Evolutionary conservation across 2,888 invertebrate genomes (phyloP).

Genomic region (Panorpa germanica): DNA sequence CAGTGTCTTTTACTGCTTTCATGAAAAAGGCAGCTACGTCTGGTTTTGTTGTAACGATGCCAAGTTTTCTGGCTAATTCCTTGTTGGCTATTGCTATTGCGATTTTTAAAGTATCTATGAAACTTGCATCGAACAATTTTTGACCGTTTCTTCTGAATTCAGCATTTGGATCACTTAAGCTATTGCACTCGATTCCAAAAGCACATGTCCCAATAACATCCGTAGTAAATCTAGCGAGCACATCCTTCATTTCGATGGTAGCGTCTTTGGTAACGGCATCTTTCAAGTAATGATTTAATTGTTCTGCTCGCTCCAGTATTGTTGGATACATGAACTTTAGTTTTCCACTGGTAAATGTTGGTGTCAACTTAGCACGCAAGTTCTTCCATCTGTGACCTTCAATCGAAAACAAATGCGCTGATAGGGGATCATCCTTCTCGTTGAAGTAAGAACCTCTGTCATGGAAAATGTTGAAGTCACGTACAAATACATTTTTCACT

Average conservation of each 20-base stretch:
- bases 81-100: no score
- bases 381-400: constrained; percentile 26
- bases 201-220: constrained; percentile 28
- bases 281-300: constrained; percentile 14
- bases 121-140: constrained; percentile 13
- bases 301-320: constrained; percentile 17
- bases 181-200: constrained; percentile 26
- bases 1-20: constrained; percentile 12
- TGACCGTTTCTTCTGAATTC: constrained; percentile 19
- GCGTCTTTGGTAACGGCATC: constrained; percentile 6
- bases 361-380: constrained; percentile 24
- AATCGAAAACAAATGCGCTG: constrained; percentile 18
- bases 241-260: constrained; percentile 22
- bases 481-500: constrained; percentile 18
- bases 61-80: constrained; percentile 3
- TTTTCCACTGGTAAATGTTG: constrained; percentile 28
- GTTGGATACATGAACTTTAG: constrained; percentile 26
- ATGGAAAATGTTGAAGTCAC: constrained; percentile 21
- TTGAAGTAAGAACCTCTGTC: constrained; percentile 20
- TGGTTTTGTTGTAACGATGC: not conserved
- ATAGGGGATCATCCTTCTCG: constrained; percentile 20
- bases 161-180: constrained; percentile 20
- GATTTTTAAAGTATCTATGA: no score
- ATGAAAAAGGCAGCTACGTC: constrained; percentile 12
- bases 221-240: constrained; percentile 24